Conservation (phyloP, 2,888 invertebrate genomes). For the Sisyra terminalis region DNA sequence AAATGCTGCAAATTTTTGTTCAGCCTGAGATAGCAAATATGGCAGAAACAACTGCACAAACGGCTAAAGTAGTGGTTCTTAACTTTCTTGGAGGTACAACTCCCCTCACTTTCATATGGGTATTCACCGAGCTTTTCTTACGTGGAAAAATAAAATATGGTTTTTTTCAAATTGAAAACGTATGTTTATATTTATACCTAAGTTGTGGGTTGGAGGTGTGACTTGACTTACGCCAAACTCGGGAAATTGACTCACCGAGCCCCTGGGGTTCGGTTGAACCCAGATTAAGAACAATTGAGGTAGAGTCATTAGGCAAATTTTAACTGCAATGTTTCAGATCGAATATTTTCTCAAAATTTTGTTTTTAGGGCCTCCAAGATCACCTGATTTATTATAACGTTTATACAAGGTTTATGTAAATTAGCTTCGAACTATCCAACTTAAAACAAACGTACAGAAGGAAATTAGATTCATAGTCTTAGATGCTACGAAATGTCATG, state of each 20-base stretch:
- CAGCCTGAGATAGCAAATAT: constrained; percentile 1
- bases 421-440: not conserved
- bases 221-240: too few relatives aligned
- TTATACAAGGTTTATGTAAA: not conserved
- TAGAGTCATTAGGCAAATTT: not conserved
- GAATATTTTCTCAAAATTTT: not conserved
- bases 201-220: too few relatives aligned
- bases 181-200: too few relatives aligned
- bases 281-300: too few relatives aligned
- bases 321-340: not conserved
- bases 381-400: not conserved
- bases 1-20: constrained; percentile 1
- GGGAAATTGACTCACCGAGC: too few relatives aligned
- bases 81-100: too few relatives aligned
- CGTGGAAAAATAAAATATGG: too few relatives aligned
- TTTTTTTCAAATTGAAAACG: too few relatives aligned
- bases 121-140: too few relatives aligned
- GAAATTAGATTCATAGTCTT: not conserved
- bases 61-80: too few relatives aligned
- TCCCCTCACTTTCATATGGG: too few relatives aligned
- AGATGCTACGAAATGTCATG: not conserved
- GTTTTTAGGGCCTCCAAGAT: not conserved
- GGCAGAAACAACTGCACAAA: not conserved
- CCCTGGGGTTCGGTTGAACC: too few relatives aligned
- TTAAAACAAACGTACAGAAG: not conserved